Base-by-base conservation (phyloP, 2,113 vertebrate genomes). In the Brachyistius frenatus region DNA sequence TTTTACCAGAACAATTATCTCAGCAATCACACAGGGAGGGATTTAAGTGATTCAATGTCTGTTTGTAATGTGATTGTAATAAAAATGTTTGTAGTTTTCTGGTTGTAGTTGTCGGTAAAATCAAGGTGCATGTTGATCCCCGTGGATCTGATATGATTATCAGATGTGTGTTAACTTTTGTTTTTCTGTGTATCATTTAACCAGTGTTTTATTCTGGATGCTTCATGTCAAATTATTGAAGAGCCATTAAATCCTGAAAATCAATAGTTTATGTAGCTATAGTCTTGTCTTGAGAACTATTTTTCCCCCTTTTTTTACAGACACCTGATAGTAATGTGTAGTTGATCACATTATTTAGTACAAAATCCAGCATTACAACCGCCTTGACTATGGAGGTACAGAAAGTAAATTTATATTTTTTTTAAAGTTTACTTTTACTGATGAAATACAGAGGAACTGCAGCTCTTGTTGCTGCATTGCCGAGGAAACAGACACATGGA, bases 391-490 rank as follows among this genome's bases (percentile, higher is more conserved):
- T 50, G 54, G 13, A 60, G n/a, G 8, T 47, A 32, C 3, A 15
- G n/a, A 16, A 60, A 46, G 33, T 52, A 9, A 54, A 58, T 35
- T 61, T 44, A 65, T 39, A 64, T 32, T 61, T 36, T 55, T 53
- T 61, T 41, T 16, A 62, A 73, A 76, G 41, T 76, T 82, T 69
- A 41, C 13, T 30, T 35, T 36, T 52, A 30, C 60, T 65, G 53
- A 64, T 67, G 44, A 47, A 81, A 79, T 46, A 72, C 11, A 31
- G 66, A 64, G 73, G 35, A 85, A 69, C 31, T 67, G 56, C 55
- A 78, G 35, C 62, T 54, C 35, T 64, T 33, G 66, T 78, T 86
- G 55, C 83, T 80, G 53, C 35, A 65, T 74, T 75, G 73, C 85
- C 80, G 41, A 55, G 55, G 66, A 84, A 79, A 74, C 65, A 75